These are phyloP conservation scores for Dryadula phaetusa DNA, from an alignment of 2,888 invertebrate genomes.

Conservation along the genomic window DNA sequence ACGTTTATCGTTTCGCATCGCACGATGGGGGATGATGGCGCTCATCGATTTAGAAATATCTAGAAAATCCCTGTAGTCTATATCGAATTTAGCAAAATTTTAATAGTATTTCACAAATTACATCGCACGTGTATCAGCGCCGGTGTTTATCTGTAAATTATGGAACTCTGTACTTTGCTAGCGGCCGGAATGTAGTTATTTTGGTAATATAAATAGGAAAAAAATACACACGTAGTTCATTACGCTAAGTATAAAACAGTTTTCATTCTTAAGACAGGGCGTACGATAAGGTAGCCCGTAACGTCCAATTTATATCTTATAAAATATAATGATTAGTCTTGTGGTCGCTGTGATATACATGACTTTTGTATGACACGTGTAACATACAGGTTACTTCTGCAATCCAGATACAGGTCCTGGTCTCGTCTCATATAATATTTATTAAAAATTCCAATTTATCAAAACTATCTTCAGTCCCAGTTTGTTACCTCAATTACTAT, in stretches of 20 bases:
- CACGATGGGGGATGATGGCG: constrained; percentile 47
- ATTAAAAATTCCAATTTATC: too few relatives aligned
- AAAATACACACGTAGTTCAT: constrained; percentile 41
- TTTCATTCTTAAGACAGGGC: not conserved
- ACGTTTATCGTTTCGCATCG: constrained; percentile 54
- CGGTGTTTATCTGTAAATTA: constrained; percentile 32
- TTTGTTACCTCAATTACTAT: too few relatives aligned
- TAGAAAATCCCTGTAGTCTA: constrained; percentile 4
- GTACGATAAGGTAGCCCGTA: not conserved
- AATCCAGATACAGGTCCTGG: too few relatives aligned
- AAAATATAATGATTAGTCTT: too few relatives aligned
- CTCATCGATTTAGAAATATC: constrained; percentile 34
- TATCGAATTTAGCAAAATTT: constrained; percentile 14
- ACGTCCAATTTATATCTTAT: not conserved
- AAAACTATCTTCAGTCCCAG: too few relatives aligned
- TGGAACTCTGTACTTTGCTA: constrained; percentile 32
- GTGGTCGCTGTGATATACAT: too few relatives aligned
- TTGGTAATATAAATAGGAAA: constrained; percentile 46
- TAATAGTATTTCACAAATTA: constrained; percentile 23
- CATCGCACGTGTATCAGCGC: constrained; percentile 24
- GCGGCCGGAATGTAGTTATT: constrained; percentile 45
- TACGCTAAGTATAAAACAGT: constrained; percentile 29
- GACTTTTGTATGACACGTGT: too few relatives aligned
- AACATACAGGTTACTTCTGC: too few relatives aligned
- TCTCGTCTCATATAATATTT: too few relatives aligned